These are phyloP conservation scores for Ostrea denselamellosa DNA, from an alignment of 1,140 invertebrate genomes.

Conservation along the genomic window DNA sequence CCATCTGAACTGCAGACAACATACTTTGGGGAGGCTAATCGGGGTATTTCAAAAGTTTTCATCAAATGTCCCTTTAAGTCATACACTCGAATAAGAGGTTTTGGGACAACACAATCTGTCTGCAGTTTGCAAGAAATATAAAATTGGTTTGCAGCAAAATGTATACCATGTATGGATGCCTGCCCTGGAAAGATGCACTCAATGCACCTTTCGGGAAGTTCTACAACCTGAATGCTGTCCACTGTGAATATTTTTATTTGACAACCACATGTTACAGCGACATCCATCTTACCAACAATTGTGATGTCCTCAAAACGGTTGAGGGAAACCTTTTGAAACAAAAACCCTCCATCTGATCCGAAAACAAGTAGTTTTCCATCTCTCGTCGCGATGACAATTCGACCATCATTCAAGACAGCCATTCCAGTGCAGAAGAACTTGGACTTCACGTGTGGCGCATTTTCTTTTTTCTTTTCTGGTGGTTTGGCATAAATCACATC, in stretches of 20 bases:
- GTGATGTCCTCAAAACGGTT: slow-evolving; percentile 15
- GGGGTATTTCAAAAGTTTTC: slow-evolving; percentile 18
- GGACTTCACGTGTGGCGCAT: neutral
- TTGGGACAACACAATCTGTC: slow-evolving; percentile 4
- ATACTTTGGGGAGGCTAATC: slow-evolving; percentile 16
- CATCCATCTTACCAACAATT: neutral
- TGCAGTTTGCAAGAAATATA: slow-evolving; percentile 20
- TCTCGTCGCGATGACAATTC: neutral
- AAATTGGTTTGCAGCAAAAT: slow-evolving; percentile 9
- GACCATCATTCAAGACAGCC: slow-evolving; percentile 17
- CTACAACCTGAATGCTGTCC: neutral
- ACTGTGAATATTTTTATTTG: neutral
- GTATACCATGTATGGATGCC: slow-evolving; percentile 13
- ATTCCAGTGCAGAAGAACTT: slow-evolving; percentile 9
- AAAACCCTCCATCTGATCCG: neutral
- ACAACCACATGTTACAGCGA: neutral
- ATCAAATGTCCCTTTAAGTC: neutral
- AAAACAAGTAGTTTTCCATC: neutral
- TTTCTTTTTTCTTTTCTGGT: neutral
- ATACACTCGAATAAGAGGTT: slow-evolving; percentile 2
- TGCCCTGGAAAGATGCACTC: slow-evolving; percentile 2
- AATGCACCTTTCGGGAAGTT: neutral
- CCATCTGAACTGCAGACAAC: slow-evolving; percentile 12
- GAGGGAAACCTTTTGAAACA: neutral
- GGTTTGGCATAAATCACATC: neutral